Conservation (phyloP, 2,797 vertebrate species). For the Danio kyathit region DNA sequence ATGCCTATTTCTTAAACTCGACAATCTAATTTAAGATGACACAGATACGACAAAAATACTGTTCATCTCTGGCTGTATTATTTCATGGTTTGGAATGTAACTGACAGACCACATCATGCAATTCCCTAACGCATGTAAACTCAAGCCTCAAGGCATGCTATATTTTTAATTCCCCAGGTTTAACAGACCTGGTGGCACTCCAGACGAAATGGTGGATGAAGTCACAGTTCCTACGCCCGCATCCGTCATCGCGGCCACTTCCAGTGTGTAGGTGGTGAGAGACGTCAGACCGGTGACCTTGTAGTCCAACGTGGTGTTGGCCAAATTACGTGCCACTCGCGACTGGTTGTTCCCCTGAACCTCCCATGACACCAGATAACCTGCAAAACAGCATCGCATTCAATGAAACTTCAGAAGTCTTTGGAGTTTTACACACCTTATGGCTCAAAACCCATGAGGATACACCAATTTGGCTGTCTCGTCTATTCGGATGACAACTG, state of each 20-base stretch:
- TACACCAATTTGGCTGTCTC: constrained; percentile 11
- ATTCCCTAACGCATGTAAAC: no score
- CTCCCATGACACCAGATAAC: constrained; percentile 92
- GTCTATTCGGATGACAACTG: constrained; percentile 45
- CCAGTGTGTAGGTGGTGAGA: constrained; percentile 90
- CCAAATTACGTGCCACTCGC: constrained; percentile 76
- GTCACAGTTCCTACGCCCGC: constrained; percentile 84
- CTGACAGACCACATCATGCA: no score
- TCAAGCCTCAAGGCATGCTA: neutral
- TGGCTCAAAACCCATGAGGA: constrained; percentile 11
- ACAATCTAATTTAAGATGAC: no score
- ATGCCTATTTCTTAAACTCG: no score
- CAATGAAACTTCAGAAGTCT: constrained; percentile 1
- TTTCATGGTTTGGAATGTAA: no score
- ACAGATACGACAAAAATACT: no score
- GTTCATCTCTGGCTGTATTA: no score
- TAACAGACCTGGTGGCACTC: constrained; percentile 91
- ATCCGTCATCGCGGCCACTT: constrained; percentile 87
- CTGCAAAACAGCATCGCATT: constrained; percentile 70
- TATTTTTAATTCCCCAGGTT: neutral
- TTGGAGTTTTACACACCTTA: constrained; percentile 12
- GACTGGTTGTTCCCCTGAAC: constrained; percentile 82
- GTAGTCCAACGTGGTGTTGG: constrained; percentile 88
- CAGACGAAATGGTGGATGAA: constrained; percentile 92
- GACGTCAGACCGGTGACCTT: constrained; percentile 89